Evolutionary conservation across 1,140 invertebrate genomes (phyloP).

Genomic region (Lethocerus indicus): DNA sequence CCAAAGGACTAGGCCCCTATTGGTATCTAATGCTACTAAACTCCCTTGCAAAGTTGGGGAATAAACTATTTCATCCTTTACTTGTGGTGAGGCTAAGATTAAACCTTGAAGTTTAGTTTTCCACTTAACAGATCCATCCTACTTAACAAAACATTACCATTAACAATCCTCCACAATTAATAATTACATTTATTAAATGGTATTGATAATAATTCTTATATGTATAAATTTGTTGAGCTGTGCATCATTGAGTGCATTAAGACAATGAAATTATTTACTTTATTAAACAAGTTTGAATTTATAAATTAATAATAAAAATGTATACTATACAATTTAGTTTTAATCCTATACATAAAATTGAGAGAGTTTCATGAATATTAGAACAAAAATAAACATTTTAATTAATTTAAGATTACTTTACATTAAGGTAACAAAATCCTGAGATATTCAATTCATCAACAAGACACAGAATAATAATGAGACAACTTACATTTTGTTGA

Average conservation of each 20-base stretch:
- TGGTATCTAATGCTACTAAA: conserved; percentile 25
- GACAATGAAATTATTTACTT: no score
- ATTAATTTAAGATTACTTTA: conserved; percentile 9
- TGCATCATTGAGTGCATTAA: no score
- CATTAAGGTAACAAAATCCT: conserved; percentile 20
- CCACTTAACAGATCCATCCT: background rate
- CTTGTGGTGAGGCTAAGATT: background rate
- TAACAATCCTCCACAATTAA: background rate
- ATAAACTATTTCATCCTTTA: background rate
- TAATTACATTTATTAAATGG: no score
- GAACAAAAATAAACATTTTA: conserved; percentile 10
- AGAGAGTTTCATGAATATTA: background rate
- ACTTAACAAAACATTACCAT: background rate
- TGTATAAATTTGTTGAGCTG: no score
- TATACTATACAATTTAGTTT: no score
- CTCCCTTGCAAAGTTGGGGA: background rate
- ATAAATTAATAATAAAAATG: no score
- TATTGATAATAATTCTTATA: no score
- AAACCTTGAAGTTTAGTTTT: background rate
- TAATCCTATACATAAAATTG: no score
- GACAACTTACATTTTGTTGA: no score
- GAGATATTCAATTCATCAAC: no score
- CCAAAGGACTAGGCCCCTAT: conserved; percentile 31
- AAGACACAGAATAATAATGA: no score
- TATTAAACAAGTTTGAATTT: no score